Base-by-base conservation (phyloP, 2,888 invertebrate genomes). In the Abscondita cerata region DNA sequence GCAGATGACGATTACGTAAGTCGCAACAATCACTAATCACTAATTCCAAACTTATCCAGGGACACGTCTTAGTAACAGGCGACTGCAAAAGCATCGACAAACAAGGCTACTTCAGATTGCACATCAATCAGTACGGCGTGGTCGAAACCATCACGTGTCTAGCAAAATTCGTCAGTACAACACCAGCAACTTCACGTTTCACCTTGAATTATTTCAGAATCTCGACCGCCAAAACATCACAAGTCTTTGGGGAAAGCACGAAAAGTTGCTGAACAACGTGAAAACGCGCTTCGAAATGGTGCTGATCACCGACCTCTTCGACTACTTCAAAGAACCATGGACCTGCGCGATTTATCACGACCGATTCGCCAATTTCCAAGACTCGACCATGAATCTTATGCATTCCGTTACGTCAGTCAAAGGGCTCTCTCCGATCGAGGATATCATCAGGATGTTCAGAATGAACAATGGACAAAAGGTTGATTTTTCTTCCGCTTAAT, bases 171-270 rank as follows among this genome's bases (percentile, higher is more conserved):
- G 84, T 85, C 76, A 76, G 75, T 72, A 52, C n/a, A 38, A 2
- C 38, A 8, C 9, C 4, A 38, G 9, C 38, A 13, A 25, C 25
- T 4, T 25, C 25, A 25, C 4, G 6, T 25, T 25, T 25, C 6
- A n/a, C 8, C 12, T 13, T 18, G 12, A 15, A 31, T 13, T 13
- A n/a, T 62, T 77, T 46, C 64, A 87, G 86, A 75, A 80, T 0
- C 85, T 90, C 66, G 82, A 86, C 8, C 74, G 83, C 0, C 83
- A 84, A 33, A 87, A 89, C 63, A 71, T 90, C 12, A 78, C 84
- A 0, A 81, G 84, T 62, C 74, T 93, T 33, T 92, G 88, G 76
- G 92, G 91, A 0, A 86, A 89, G 67, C 92, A 93, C 75, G 90
- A 92, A 71, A 83, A 84, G 16, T 80, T 88, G 70, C 82, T 92